Evolutionary conservation across 2,113 vertebrate species (phyloP).

Genomic region (Elgaria multicarinata): DNA sequence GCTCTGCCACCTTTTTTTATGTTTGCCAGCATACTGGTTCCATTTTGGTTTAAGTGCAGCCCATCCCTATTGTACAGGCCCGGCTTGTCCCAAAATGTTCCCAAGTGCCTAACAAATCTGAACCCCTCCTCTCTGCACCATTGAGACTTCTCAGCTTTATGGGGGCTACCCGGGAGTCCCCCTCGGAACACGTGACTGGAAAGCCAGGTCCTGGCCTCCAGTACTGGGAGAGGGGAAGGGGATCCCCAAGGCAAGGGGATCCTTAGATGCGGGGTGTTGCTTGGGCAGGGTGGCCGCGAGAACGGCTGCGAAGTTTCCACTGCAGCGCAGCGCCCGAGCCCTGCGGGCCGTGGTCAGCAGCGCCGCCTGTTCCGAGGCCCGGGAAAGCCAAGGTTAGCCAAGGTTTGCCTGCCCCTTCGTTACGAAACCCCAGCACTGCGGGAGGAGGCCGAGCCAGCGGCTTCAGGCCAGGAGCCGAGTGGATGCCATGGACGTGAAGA

Average conservation of each 20-base stretch:
- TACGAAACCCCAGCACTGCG: constrained; percentile 69
- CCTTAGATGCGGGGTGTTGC: not conserved
- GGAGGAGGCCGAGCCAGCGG: not conserved
- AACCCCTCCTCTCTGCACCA: too few relatives aligned
- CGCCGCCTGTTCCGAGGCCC: constrained; percentile 62
- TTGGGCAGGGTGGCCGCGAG: not conserved
- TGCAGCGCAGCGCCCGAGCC: not conserved
- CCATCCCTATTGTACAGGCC: too few relatives aligned
- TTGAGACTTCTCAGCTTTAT: too few relatives aligned
- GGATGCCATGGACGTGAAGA: not conserved
- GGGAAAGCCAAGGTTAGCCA: constrained; percentile 72
- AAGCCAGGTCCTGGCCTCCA: not conserved
- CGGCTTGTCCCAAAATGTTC: too few relatives aligned
- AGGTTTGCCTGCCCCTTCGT: constrained; percentile 71
- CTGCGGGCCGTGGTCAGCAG: constrained; percentile 31
- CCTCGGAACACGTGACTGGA: not conserved
- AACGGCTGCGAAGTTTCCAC: not conserved
- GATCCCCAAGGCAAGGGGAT: not conserved
- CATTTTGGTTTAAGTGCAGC: too few relatives aligned
- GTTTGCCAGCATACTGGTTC: too few relatives aligned
- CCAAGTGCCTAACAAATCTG: too few relatives aligned
- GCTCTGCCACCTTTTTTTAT: too few relatives aligned
- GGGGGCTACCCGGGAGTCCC: not conserved
- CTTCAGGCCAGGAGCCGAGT: constrained; percentile 3
- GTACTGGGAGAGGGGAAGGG: too few relatives aligned